These are phyloP conservation scores for Dallia pectoralis DNA, from an alignment of 2,797 vertebrate genomes.

Conservation along the genomic window DNA sequence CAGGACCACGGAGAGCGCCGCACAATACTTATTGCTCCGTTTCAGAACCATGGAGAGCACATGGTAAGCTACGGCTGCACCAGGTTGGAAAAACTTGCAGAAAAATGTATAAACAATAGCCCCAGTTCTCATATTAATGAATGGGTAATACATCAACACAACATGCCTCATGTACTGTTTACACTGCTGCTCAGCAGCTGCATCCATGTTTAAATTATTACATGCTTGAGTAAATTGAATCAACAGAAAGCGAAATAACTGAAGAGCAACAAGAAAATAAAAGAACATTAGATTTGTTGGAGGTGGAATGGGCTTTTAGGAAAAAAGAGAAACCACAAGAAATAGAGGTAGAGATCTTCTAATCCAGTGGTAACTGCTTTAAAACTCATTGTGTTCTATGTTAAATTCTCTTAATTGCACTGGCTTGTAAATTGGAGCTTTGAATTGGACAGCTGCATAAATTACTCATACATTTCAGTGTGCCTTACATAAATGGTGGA, in stretches of 20 bases:
- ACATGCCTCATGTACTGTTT: neutral
- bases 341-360: too few species aligned
- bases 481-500: too few species aligned
- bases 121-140: constrained; percentile 1
- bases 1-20: constrained; percentile 17
- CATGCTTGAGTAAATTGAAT: neutral
- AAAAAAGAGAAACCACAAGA: neutral
- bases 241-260: neutral
- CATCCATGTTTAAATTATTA: neutral
- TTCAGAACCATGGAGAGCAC: constrained; percentile 47
- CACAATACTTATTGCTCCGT: neutral
- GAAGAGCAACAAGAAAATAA: neutral
- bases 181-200: neutral
- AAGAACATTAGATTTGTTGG: neutral
- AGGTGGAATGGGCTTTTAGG: too few species aligned
- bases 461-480: neutral
- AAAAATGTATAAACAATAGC: constrained; percentile 1
- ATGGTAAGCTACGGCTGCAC: neutral
- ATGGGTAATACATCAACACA: neutral
- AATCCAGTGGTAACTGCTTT: too few species aligned
- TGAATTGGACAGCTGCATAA: neutral
- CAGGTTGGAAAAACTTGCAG: constrained; percentile 8
- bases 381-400: too few species aligned
- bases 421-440: neutral
- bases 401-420: too few species aligned